Evolutionary conservation across 2,888 invertebrate species (phyloP), one percentile per base, ranked within the genome.

Genomic region (Cosmopolites sordidus): DNA sequence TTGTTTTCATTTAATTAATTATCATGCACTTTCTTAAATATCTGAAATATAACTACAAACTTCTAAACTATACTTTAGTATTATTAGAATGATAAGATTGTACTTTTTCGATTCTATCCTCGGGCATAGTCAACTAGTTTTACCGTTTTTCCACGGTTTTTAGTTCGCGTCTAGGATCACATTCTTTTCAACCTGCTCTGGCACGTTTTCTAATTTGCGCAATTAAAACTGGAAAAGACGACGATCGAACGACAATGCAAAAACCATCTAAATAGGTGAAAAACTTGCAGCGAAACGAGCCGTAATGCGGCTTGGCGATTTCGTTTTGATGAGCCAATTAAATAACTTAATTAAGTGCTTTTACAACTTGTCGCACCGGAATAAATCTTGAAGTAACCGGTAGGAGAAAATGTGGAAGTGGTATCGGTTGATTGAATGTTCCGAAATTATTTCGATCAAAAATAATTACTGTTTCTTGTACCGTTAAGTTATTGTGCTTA

Each of bases 271-370:
- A 33, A 33, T n/a, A 33, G 3, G 33, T 33, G 33, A 33, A 33
- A 33, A 33, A 33, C n/a, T 33, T 11, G 33, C 33, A 11, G 11
- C 22, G 8, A 4, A 12, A 33, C 33, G 33, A 33, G 33, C 33
- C n/a, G 12, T 33, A 33, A 12, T 33, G 12, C 8, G n/a, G 33
- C 33, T 12, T 33, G 33, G 33, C 33, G 33, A 33, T 33, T 33
- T 33, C 33, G 33, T 33, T 33, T 33, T 65, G 66, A 58, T 64
- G 66, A 63, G 65, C 70, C 75, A 78, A 77, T 78, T 78, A 78
- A 77, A 76, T 76, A 75, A 76, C 77, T 78, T 78, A 77, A 78
- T 78, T 78, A 77, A 77, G 74, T 74, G 74, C 73, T 74, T 77
- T 76, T 77, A 77, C 76, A 77, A 76, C 74, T 74, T 76, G 76